These are phyloP conservation scores for Cinclus mexicanus DNA, from an alignment of 2,113 vertebrate genomes.

Conservation along the genomic window DNA sequence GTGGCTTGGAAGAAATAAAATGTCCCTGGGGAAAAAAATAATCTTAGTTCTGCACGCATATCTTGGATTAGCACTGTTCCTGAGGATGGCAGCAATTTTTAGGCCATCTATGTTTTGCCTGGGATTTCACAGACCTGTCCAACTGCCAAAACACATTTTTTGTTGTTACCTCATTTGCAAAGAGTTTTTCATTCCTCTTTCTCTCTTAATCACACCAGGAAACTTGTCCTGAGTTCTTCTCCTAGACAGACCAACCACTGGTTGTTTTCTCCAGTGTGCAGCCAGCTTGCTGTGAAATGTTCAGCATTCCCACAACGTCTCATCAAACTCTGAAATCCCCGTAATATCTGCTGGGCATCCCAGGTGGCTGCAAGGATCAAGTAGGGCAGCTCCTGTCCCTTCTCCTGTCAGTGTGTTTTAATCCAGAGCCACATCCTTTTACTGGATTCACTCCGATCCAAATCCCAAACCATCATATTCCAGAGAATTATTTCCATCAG, in stretches of 20 bases:
- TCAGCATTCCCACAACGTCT: neutral
- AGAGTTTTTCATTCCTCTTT: neutral
- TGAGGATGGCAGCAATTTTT: neutral
- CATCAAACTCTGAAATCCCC: rapidly evolving
- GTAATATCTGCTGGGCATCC: neutral
- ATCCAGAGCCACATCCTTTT: neutral
- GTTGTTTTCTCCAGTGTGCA: neutral
- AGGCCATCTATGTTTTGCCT: neutral
- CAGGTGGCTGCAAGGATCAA: neutral
- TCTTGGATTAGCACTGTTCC: neutral
- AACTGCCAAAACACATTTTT: neutral
- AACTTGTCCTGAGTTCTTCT: neutral
- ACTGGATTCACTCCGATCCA: neutral
- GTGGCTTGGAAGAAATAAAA: neutral
- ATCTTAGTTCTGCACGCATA: neutral
- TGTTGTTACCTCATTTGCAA: neutral
- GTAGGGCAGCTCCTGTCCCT: neutral
- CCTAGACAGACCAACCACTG: neutral
- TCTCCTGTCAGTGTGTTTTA: neutral
- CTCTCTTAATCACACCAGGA: neutral
- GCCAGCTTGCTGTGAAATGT: neutral
- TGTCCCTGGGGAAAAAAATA: neutral
- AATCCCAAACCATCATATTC: neutral
- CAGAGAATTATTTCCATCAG: neutral
- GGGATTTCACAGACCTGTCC: neutral